These are phyloP conservation scores for Oscheius sp. DNA, from an alignment of 2,888 invertebrate species.

Conservation along the genomic window DNA sequence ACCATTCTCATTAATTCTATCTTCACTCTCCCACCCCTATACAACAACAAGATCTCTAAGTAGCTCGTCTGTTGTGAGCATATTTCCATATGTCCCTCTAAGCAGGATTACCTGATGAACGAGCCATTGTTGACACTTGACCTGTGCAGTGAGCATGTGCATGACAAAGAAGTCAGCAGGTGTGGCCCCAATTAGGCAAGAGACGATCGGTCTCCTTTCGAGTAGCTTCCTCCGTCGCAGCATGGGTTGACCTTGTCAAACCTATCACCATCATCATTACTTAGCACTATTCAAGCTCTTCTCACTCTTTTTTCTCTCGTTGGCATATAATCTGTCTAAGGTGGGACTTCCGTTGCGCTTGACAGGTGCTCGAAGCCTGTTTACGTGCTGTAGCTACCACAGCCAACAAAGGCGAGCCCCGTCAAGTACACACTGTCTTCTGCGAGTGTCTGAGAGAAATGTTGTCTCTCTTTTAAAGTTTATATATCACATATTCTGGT, in stretches of 20 bases:
- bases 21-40: too few species aligned
- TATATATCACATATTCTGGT: constrained; percentile 3
- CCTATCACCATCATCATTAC: background rate
- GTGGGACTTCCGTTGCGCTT: constrained; percentile 29
- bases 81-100: too few species aligned
- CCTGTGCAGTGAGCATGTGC: constrained; percentile 30
- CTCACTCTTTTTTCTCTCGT: background rate
- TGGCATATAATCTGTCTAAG: constrained; percentile 14
- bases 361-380: constrained; percentile 31
- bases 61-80: too few species aligned
- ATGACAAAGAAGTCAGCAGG: constrained; percentile 30
- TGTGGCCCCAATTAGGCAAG: constrained; percentile 27
- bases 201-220: constrained; percentile 19
- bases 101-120: constrained; percentile 16
- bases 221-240: constrained; percentile 23
- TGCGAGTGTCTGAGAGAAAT: background rate
- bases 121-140: constrained; percentile 29
- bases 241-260: constrained; percentile 20
- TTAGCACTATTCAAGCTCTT: background rate
- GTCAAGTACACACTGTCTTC: constrained; percentile 29
- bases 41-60: too few species aligned
- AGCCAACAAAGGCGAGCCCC: constrained; percentile 33
- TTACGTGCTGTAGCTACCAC: constrained; percentile 32
- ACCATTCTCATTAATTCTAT: too few species aligned
- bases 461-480: background rate